Evolutionary conservation across 2,888 invertebrate genomes (phyloP), one percentile per base, ranked within the genome.

Genomic region (Beris morrisii): DNA sequence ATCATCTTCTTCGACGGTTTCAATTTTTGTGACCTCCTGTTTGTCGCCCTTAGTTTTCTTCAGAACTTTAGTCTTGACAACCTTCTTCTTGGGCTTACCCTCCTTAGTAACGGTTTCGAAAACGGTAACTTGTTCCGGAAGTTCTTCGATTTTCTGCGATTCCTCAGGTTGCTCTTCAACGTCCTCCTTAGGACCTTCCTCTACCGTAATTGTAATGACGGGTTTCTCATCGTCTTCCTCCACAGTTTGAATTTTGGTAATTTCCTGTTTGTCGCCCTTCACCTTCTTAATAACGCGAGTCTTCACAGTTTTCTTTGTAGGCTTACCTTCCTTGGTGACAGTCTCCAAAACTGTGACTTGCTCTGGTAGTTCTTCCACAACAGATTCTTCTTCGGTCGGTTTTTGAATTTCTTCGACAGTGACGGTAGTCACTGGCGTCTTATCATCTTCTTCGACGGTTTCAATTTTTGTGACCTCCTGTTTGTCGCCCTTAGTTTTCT

Each of bases 391-490:
- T 57, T 43, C 44, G 4, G 11, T 78, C 52, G 67, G 67, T n/a
- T 67, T 67, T 69, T 69, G 73, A 69, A 30, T 48, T 63, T 71
- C 69, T 48, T 71, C 69, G 11, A 70, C 68, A 1, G 64, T 68
- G 4, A 73, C 66, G n/a, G 69, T 70, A 2, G 71, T 72, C 58
- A 70, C 70, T 4, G 72, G 70, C 59, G 76, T 71, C 69, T 78
- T 75, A 66, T 75, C 74, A 69, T 78, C 80, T 71, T 79, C 75
- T 67, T 74, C 74, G 38, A 79, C 73, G 4, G 79, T 79, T 11
- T 77, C 72, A 58, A 79, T 78, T 73, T 78, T 75, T 3, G 78
- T 80, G 13, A 77, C 72, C 70, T 81, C 77, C 55, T 77, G 72
- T 73, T 77, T 77, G 63, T 71, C 68, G n/a, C 67, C 69, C 57